phyloP scores from a whole-genome alignment of 1,140 invertebrate species.

The Antheraea pernyi region DNA sequence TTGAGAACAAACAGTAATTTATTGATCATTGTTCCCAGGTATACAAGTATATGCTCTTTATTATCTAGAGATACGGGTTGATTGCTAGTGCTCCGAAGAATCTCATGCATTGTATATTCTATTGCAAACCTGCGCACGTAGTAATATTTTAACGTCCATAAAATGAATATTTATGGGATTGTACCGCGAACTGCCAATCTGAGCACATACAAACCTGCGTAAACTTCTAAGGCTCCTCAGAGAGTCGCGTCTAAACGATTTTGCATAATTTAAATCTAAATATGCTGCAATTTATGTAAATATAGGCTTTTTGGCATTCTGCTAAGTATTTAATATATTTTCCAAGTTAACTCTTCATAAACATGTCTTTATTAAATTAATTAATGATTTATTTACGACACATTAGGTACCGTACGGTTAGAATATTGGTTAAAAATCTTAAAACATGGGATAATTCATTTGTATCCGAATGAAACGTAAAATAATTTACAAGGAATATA shows the following conservation, averaged over 20 bases:
- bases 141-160: constrained; percentile 5
- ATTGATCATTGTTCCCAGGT: neutral
- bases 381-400: too few relatives aligned
- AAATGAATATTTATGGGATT: constrained; percentile 46
- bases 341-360: neutral
- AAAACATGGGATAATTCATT: too few relatives aligned
- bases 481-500: too few relatives aligned
- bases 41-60: neutral
- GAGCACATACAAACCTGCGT: constrained; percentile 11
- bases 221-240: constrained; percentile 29
- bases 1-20: neutral
- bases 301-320: neutral
- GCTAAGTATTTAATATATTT: constrained; percentile 1
- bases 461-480: too few relatives aligned
- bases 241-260: constrained; percentile 41
- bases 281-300: constrained; percentile 43
- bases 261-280: constrained; percentile 44
- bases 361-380: neutral
- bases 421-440: too few relatives aligned
- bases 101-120: constrained; percentile 4
- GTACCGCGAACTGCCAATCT: constrained; percentile 10
- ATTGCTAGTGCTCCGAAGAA: neutral
- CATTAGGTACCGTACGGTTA: too few relatives aligned
- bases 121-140: constrained; percentile 2
- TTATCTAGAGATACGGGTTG: neutral